phyloP scores from a whole-genome alignment of 2,888 invertebrate genomes.

The Microplitis deprimator region DNA sequence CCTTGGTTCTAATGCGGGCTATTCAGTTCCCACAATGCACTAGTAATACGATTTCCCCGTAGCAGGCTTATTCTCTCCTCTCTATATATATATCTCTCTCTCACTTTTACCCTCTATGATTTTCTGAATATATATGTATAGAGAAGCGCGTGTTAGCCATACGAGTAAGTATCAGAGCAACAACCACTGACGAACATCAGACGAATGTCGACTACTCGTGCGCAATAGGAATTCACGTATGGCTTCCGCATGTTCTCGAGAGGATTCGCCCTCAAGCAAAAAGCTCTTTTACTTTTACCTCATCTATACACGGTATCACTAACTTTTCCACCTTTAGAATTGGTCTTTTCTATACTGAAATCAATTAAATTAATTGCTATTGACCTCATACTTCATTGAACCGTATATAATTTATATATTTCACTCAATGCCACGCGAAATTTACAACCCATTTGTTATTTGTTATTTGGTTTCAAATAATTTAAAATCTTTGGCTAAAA shows the following conservation, averaged over 20 bases:
- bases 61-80: slow-evolving; percentile 48
- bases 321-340: slow-evolving; percentile 14
- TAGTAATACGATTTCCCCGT: slow-evolving; percentile 69
- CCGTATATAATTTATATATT: neutral
- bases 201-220: slow-evolving; percentile 16
- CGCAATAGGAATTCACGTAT: slow-evolving; percentile 33
- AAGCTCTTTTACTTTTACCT: neutral
- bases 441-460: too few species aligned
- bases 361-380: slow-evolving; percentile 24
- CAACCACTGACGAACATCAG: slow-evolving; percentile 23
- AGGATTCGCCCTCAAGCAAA: slow-evolving; percentile 22
- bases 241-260: slow-evolving; percentile 31
- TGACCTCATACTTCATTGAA: neutral
- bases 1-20: slow-evolving; percentile 68
- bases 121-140: slow-evolving; percentile 2
- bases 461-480: too few species aligned
- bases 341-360: neutral
- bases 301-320: neutral
- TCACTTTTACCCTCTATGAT: slow-evolving; percentile 30
- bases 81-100: slow-evolving; percentile 42
- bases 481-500: too few species aligned
- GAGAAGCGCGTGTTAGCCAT: slow-evolving; percentile 8
- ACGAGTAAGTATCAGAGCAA: neutral
- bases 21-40: slow-evolving; percentile 69
- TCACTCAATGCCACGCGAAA: too few species aligned